Base-by-base conservation (phyloP, 1,140 invertebrate genomes). In the Pygmarrhopalites habei region DNA sequence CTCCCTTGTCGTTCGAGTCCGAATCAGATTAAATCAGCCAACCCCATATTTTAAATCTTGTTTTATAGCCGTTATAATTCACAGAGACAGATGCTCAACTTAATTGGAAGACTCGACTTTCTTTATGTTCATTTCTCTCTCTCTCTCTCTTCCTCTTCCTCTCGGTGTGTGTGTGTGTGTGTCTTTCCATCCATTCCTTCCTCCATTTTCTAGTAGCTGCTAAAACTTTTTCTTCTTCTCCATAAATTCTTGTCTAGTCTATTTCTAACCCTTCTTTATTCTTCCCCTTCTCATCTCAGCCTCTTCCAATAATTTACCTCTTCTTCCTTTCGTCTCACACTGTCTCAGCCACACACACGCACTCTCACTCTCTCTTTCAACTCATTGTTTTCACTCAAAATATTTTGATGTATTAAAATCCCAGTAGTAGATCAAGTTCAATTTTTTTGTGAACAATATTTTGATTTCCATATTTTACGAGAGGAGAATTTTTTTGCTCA, bases 31-130 rank as follows among this genome's bases (percentile, higher is more conserved):
- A 52, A 52, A 52, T 52, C 49, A 52, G 49, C 49, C 49, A 39
- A 53, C 32, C 29, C 28, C 49, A 53, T 62, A 62, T 30, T 62
- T 55, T 55, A 55, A 55, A 46, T 56, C 60, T 62, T 62, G 60
- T 62, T 62, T 62, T 62, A 62, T 62, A 47, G 29, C 60, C 60
- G 39, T 39, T 30, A 62, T 62, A 62, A 62, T 55, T 62, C 51
- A 55, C 52, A 21, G 10, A 55, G 60, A 51, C 60, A 62, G 60
- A 62, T 62, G 60, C 55, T 62, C 49, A 49, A 62, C 52, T 62
- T 62, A 62, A 62, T 62, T 62, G 60, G 52, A 56, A 62, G 44
- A 52, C 49, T 52, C 49, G 49, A 52, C 49, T 52, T 52, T 52
- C 15, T 15, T 39, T 57, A 57, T 41, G 10, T n/a, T 41, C 35